These are phyloP conservation scores for Burhinus bistriatus DNA, from an alignment of 2,113 vertebrate genomes.

Conservation along the genomic window DNA sequence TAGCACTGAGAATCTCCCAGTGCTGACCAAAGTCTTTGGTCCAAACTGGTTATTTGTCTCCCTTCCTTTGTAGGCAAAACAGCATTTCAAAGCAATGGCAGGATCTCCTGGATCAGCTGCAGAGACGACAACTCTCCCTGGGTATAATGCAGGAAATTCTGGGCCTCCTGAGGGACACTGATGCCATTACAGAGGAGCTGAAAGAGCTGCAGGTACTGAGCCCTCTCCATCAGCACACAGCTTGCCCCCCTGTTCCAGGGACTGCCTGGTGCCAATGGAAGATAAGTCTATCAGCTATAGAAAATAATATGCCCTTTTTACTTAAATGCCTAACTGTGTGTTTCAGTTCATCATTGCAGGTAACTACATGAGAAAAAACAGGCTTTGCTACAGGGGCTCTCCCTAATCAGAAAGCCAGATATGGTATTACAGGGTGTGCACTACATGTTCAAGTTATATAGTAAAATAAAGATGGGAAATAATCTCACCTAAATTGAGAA, in stretches of 20 bases:
- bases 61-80: conserved; percentile 64
- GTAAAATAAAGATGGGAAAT: background rate
- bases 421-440: background rate
- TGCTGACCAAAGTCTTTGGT: background rate
- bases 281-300: background rate
- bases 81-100: conserved; percentile 79
- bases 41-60: background rate
- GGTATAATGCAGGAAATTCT: conserved; percentile 69
- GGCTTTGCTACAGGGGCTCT: background rate
- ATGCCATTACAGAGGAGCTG: conserved; percentile 79
- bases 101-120: conserved; percentile 77
- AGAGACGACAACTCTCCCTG: conserved; percentile 67
- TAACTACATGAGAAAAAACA: background rate
- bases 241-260: background rate
- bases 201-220: conserved; percentile 80
- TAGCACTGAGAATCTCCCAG: background rate
- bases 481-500: background rate
- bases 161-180: conserved; percentile 75
- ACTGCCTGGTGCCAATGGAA: background rate
- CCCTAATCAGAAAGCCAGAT: background rate
- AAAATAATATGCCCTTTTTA: background rate
- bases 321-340: background rate
- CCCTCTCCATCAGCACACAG: background rate
- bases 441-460: background rate
- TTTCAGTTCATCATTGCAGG: background rate